Evolutionary conservation across 2,888 invertebrate genomes (phyloP).

Genomic region (Taphrorychus bicolor): DNA sequence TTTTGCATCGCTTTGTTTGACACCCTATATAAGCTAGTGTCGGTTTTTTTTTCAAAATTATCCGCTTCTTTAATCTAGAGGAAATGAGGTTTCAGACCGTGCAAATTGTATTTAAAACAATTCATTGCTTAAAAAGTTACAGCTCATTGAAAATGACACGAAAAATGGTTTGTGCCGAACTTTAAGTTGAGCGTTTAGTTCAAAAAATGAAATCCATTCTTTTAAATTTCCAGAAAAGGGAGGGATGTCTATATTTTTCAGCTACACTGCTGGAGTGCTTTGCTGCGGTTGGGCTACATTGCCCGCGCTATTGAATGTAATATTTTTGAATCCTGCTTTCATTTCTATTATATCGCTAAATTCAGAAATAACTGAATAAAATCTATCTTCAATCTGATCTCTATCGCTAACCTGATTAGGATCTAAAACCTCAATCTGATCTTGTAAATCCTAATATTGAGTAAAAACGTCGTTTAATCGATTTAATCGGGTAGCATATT

Average conservation of each 20-base stretch:
- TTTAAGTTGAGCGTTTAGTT: no score
- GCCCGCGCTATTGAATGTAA: neutral
- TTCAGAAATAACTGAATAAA: neutral
- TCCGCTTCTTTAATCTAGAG: no score
- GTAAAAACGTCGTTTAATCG: neutral
- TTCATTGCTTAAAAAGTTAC: no score
- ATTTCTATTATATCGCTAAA: neutral
- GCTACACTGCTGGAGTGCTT: neutral
- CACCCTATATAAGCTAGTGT: no score
- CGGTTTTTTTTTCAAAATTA: no score
- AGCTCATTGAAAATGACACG: no score
- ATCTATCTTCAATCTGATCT: neutral
- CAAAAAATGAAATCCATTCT: neutral
- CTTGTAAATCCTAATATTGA: neutral
- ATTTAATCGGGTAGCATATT: neutral
- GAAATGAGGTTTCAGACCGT: no score
- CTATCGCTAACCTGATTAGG: neutral
- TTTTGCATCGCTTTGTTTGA: no score
- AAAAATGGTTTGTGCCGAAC: no score
- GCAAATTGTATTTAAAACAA: no score
- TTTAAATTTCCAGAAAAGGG: neutral
- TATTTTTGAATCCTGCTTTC: neutral
- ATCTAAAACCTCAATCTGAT: neutral
- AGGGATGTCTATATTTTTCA: neutral
- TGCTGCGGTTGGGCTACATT: no score